Evolutionary conservation across 2,797 vertebrate genomes (phyloP), one percentile per base, ranked within the genome.

Genomic region (Stomatorhinus walkeri): DNA sequence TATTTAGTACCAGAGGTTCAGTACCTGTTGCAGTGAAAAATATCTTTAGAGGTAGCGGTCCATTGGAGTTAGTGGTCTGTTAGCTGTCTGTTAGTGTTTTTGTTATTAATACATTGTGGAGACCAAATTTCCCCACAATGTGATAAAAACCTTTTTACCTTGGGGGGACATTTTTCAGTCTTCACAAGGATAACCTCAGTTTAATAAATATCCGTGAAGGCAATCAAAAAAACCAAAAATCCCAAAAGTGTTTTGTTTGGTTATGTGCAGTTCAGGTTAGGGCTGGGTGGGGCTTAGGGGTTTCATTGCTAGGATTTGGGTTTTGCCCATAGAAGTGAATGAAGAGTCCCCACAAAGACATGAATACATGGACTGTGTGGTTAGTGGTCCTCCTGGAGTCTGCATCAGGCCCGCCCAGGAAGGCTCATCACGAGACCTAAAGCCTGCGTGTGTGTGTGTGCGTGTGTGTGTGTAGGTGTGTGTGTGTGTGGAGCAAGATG

Each of bases 391-490:
- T 43, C 19, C 36, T 19, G 32, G 19, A 46, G 19, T 40, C 76
- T 81, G 40, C 7, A 6, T 46, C 14, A 48, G 32, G 36, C 36
- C 36, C 8, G 16, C 91, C 91, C 92, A 92, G 89, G 72, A 49
- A 81, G 68, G 72, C 48, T 68, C 24, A 59, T 16, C 88, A 28
- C 10, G 1, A 32, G 9, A 32, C 24, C 22, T 52, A 12, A 85
- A 52, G 10, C 49, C 24, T 49, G 28, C 0, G 0, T 43, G 40
- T 43, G 40, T 40, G 40, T 40, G 40, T 40, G 7, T 32, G 40
- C 43, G 43, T 88, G 84, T 86, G 76, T 90, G 81, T 88, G 87
- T 91, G 88, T 81, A 83, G 6, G 46, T 48, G 46, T 48, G 46
- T 79, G 86, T 8, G 88, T 89, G 87, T 68, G 40, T 72, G 85